Percentiles rank a stretch among this genome's conserved stretches.
phyloP scores from a whole-genome alignment of 2,797 vertebrate genomes.

The Pipistrellus pipistrellus region DNA sequence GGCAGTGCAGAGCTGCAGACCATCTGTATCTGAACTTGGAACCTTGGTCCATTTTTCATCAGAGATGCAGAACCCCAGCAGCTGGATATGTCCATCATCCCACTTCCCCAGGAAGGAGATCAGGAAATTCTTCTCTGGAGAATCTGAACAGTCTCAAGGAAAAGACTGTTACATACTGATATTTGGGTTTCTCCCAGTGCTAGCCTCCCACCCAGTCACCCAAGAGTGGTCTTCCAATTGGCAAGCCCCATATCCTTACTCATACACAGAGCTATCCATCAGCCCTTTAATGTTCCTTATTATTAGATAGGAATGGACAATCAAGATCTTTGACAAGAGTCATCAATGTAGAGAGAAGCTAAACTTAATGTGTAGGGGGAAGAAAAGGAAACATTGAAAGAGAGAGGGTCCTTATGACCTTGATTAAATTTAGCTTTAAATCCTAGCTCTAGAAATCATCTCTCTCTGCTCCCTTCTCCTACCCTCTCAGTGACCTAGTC shows the following conservation, averaged over 20 bases:
- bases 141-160: slow-evolving; percentile 5
- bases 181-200: background rate
- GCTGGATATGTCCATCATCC: background rate
- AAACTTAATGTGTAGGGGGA: background rate
- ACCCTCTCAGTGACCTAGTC: too few species aligned
- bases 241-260: background rate
- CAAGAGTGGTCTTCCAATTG: background rate
- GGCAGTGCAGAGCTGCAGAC: background rate
- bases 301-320: background rate
- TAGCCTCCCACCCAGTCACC: background rate
- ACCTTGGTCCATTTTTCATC: background rate
- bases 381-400: background rate
- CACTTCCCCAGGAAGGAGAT: background rate
- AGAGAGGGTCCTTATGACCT: background rate
- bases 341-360: background rate
- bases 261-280: background rate
- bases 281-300: background rate
- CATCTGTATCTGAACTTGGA: background rate
- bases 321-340: background rate
- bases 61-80: background rate
- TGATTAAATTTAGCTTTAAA: background rate
- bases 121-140: background rate
- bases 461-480: too few species aligned
- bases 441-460: background rate
- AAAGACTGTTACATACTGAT: background rate